Conservation (phyloP, 2,797 vertebrate genomes). For the Muscicapa comitata region DNA sequence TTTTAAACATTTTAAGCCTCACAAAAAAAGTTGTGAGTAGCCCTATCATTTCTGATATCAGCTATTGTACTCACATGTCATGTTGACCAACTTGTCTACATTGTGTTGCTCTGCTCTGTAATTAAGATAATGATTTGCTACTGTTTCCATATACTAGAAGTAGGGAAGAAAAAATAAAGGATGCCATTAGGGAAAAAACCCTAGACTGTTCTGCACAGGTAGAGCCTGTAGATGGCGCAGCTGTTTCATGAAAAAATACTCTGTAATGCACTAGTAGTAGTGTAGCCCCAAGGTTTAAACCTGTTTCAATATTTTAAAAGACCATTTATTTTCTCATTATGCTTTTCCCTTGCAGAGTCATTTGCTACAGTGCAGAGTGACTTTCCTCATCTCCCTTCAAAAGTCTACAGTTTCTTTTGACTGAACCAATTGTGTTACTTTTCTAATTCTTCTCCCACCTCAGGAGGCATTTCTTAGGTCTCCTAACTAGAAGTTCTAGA, state of each 20-base stretch:
- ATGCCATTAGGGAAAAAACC: background rate
- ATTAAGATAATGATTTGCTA: constrained; percentile 74
- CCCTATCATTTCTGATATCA: background rate
- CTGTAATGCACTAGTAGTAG: background rate
- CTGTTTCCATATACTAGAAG: constrained; percentile 81
- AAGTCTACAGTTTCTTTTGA: background rate
- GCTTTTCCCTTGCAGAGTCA: background rate
- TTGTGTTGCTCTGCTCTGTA: constrained; percentile 76
- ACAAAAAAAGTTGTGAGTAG: background rate
- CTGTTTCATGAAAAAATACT: background rate
- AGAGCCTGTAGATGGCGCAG: constrained; percentile 37
- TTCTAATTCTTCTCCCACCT: background rate
- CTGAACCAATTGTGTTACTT: background rate
- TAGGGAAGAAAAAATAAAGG: background rate
- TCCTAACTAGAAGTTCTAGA: background rate
- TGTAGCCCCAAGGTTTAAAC: background rate
- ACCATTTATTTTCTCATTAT: background rate
- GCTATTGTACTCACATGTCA: constrained; percentile 78
- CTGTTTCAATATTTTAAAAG: background rate
- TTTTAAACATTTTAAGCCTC: background rate
- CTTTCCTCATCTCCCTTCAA: background rate
- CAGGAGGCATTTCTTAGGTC: background rate
- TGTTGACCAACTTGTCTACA: constrained; percentile 83
- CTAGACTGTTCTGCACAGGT: background rate
- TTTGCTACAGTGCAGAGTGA: background rate